Percentiles rank a stretch among this genome's conserved stretches.
phyloP scores from a whole-genome alignment of 2,888 invertebrate species.

The Hofmannophila pseudospretella region DNA sequence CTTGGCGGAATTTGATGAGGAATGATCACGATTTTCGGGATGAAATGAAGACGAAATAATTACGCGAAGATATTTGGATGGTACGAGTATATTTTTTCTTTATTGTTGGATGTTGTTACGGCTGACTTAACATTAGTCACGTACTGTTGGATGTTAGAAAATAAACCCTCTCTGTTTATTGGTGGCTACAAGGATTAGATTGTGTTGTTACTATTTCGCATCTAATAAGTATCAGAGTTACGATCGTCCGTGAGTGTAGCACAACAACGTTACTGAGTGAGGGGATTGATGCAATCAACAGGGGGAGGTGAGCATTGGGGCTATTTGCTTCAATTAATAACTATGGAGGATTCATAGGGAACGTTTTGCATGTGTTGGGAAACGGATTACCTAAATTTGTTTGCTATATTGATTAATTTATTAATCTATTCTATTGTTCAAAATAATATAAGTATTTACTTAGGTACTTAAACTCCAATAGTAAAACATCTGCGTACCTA shows the following conservation, averaged over 20 bases:
- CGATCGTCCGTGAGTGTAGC: conserved; percentile 18
- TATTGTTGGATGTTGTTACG: too few species aligned
- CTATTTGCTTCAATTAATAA: conserved; percentile 44
- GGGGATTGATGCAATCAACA: conserved; percentile 35
- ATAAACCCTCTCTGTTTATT: conserved; percentile 30
- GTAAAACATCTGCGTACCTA: too few species aligned
- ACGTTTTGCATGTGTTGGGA: conserved; percentile 8
- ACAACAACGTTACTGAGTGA: conserved; percentile 18
- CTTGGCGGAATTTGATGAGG: too few species aligned
- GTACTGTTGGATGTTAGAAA: conserved; percentile 17
- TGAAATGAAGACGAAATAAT: not conserved
- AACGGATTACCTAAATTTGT: not conserved
- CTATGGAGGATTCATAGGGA: conserved; percentile 22
- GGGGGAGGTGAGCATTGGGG: conserved; percentile 30
- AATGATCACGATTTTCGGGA: not conserved
- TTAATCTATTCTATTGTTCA: too few species aligned
- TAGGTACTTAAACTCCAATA: too few species aligned
- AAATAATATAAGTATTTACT: too few species aligned
- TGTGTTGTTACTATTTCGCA: conserved; percentile 28
- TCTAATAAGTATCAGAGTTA: conserved; percentile 25
- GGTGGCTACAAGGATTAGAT: conserved; percentile 23
- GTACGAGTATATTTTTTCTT: too few species aligned
- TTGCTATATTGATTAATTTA: not conserved
- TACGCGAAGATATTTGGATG: too few species aligned
- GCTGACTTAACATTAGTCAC: not conserved